Evolutionary conservation across 1,140 invertebrate species (phyloP), one percentile per base, ranked within the genome.

Genomic region (Drosophila parvula): DNA sequence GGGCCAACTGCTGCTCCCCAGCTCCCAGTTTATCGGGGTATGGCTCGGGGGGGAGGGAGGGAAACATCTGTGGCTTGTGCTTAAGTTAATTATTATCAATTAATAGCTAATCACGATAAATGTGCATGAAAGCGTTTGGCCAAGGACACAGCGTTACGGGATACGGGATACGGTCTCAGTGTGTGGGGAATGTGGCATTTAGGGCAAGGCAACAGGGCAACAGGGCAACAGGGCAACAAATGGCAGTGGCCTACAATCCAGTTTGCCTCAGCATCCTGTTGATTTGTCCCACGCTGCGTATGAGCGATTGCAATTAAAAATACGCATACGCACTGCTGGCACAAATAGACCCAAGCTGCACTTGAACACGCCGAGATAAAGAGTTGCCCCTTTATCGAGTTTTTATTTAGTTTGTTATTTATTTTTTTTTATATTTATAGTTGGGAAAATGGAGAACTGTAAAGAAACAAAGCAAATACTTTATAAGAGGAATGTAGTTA

Each of bases 1-100:
- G 6, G 47, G 30, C 10, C 27, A 50, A 59, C 27, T 32, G 63
- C 60, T 48, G 43, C 40, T 40, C 51, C 32, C 7, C n/a, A n/a
- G 7, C 27, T 48, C 68, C 22, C 22, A 1, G 3, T 30, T 44
- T 38, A 3, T 53, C 3, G 60, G 56, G 51, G 43, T 56, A 16
- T 36, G n/a, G n/a, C n/a, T n/a, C n/a, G n/a, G n/a, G n/a, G n/a
- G n/a, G n/a, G n/a, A n/a, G n/a, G n/a, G n/a, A n/a, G n/a, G n/a
- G n/a, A n/a, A 58, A 58, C 82, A 86, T 82, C 83, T 86, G 83
- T 60, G 82, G 70, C 71, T 38, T 86, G 83, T 88, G 82, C 82
- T 86, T 61, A 89, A 89, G 84, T 89, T 88, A 88, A 88, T 88
- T 88, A 88, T 88, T 89, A 88, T 89, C 84, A 88, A 88, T 88